These are phyloP conservation scores for Cepaea hortensis DNA, from an alignment of 2,888 invertebrate genomes.

Conservation along the genomic window DNA sequence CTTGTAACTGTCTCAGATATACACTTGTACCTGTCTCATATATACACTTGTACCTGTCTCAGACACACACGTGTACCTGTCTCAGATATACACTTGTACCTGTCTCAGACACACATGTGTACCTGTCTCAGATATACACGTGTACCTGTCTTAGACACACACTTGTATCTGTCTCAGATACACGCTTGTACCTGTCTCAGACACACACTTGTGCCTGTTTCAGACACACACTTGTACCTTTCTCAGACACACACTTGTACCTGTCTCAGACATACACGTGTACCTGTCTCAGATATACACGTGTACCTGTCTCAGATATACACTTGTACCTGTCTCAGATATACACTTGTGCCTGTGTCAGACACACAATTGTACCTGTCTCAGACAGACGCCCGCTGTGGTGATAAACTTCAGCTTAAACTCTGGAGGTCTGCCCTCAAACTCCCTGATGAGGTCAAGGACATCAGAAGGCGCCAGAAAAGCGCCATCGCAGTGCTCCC, in stretches of 20 bases:
- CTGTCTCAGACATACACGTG: too few species aligned
- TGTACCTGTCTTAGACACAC: too few species aligned
- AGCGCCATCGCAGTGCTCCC: constrained; percentile 24
- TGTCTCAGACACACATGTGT: too few species aligned
- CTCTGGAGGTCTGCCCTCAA: not conserved
- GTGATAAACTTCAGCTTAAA: constrained; percentile 17
- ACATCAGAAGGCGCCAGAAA: constrained; percentile 20
- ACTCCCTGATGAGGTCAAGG: constrained; percentile 14
- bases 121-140: too few species aligned
- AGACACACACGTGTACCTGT: not conserved
- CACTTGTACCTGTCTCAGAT: not conserved
- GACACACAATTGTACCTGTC: not conserved
- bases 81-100: not conserved
- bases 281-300: too few species aligned
- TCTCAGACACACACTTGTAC: too few species aligned
- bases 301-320: too few species aligned
- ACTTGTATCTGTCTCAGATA: too few species aligned
- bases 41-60: not conserved
- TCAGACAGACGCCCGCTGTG: constrained; percentile 22
- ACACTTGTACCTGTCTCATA: not conserved
- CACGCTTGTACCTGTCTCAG: too few species aligned
- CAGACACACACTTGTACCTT: too few species aligned
- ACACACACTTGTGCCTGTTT: too few species aligned
- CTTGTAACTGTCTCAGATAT: not conserved
- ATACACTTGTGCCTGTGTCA: not conserved